phyloP scores from a whole-genome alignment of 2,113 vertebrate genomes.

The Pimephales promelas region DNA sequence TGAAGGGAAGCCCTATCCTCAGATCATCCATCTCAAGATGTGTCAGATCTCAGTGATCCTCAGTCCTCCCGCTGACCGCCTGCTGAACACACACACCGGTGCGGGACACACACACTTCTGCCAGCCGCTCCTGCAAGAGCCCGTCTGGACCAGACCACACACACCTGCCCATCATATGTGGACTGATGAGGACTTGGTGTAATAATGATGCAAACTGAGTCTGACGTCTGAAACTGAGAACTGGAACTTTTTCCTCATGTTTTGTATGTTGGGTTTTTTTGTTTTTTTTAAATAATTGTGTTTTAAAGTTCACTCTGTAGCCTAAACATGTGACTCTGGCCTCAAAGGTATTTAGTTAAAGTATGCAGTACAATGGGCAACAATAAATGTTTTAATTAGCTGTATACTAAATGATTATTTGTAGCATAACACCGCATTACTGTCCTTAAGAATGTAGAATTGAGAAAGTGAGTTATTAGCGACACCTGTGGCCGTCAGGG shows the following conservation, averaged over 20 bases:
- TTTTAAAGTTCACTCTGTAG: background rate
- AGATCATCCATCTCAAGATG: background rate
- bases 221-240: background rate
- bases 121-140: background rate
- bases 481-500: too few relatives aligned
- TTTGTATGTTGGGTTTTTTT: background rate
- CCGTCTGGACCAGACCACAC: background rate
- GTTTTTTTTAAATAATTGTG: background rate
- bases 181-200: background rate
- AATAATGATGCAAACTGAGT: background rate
- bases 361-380: background rate
- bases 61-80: background rate
- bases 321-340: background rate
- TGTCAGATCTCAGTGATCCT: background rate
- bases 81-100: background rate
- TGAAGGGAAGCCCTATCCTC: background rate
- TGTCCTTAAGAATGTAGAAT: background rate
- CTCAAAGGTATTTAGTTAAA: background rate
- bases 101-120: background rate
- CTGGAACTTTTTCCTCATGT: background rate
- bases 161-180: background rate
- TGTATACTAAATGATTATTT: background rate
- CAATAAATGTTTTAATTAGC: background rate
- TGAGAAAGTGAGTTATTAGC: too few relatives aligned
- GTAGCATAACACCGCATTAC: background rate